Percentiles rank a stretch among this genome's conserved stretches.
phyloP scores from a whole-genome alignment of 2,113 vertebrate species.

The Otis tarda region DNA sequence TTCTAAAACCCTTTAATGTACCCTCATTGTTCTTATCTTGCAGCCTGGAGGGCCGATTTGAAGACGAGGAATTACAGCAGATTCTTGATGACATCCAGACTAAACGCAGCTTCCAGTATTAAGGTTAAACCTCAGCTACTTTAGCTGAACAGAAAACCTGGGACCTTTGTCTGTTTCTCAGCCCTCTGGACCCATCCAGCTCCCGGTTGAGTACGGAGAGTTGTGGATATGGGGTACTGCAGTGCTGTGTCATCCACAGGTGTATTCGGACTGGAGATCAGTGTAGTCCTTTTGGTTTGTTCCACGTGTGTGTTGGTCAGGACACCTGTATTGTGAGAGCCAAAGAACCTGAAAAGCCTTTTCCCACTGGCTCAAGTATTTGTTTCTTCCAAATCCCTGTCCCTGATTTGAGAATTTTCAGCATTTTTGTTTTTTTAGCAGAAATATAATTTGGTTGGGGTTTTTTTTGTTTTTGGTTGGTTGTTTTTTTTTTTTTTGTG shows the following conservation, averaged over 20 bases:
- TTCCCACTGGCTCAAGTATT: neutral
- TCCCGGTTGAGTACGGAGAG: neutral
- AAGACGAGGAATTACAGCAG: conserved; percentile 96
- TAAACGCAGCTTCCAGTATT: conserved; percentile 97
- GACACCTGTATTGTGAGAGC: neutral
- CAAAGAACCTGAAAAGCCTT: neutral
- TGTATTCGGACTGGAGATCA: neutral
- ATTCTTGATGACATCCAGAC: conserved; percentile 98
- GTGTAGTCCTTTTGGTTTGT: neutral
- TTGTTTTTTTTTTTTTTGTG: neutral
- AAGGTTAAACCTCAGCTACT: neutral
- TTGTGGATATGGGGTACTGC: neutral
- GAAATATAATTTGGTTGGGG: neutral
- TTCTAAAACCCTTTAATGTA: neutral
- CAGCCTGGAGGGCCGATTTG: conserved; percentile 95
- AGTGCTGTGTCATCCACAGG: neutral
- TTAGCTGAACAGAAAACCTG: neutral
- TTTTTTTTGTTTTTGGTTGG: neutral
- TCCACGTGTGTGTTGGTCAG: neutral
- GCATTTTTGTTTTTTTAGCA: neutral
- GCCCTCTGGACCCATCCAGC: neutral
- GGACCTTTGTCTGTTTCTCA: neutral
- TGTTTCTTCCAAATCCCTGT: neutral
- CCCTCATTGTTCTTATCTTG: neutral
- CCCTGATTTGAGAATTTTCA: neutral